Evolutionary conservation across 2,888 invertebrate genomes (phyloP), one percentile per base, ranked within the genome.

Genomic region (Metopia argyrocephala): DNA sequence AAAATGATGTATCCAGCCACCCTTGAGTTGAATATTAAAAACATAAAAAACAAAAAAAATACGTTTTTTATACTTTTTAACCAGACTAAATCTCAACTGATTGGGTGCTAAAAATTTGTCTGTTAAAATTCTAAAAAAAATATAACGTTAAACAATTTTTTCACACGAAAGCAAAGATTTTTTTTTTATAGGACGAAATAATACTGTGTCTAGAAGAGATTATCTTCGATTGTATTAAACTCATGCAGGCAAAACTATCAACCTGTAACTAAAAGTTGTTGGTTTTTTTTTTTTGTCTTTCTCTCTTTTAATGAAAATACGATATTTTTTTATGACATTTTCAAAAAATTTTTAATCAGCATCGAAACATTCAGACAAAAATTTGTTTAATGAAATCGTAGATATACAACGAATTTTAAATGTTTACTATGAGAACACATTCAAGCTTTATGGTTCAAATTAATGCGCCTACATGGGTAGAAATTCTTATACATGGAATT

Each of bases 1-100:
- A 50, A 64, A 70, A 48, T 81, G 78, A 81, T 74, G 64, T 56
- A 23, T 20, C 48, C 65, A 81, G 69, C 78, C 81, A 81, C 81
- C 81, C 74, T 78, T 74, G 81, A 81, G 78, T 54, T 65, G 48
- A 75, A 65, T 57, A 28, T 69, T 59, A 54, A 76, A 62, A 48
- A 38, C 52, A 57, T n/a, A n/a, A n/a, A n/a, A n/a, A n/a, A n/a
- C n/a, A n/a, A n/a, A n/a, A n/a, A n/a, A n/a, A n/a, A n/a, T n/a
- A n/a, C n/a, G n/a, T n/a, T n/a, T n/a, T 56, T 57, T 76, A 46
- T 45, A 38, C n/a, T 62, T 61, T 68, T 61, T 46, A 68, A 27
- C 62, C 76, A 76, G 61, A 69, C 65, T 54, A 25, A 78, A 59
- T 59, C n/a, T 27, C 64, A 59, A 61, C 6, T 45, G 25, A 57